These are phyloP conservation scores for Pseudomugil gertrudae DNA, from an alignment of 2,797 vertebrate genomes.

Conservation along the genomic window DNA sequence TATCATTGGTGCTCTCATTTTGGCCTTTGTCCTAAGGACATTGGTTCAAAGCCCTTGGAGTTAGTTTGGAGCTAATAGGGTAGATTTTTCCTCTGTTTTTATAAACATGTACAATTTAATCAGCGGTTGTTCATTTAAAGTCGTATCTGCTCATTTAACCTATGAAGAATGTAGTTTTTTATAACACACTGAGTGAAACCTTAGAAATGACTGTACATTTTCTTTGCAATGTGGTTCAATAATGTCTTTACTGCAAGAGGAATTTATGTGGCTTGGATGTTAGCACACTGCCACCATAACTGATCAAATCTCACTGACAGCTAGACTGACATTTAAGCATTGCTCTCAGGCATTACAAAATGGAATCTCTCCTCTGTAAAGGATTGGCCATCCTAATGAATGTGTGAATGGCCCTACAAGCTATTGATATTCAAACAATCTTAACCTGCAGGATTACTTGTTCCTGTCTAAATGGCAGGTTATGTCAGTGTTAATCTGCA, in stretches of 20 bases:
- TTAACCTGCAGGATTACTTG: constrained; percentile 65
- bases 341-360: constrained; percentile 47
- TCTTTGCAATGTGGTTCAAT: background rate
- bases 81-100: background rate
- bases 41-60: too few relatives aligned
- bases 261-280: constrained; percentile 43
- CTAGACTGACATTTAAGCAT: constrained; percentile 49
- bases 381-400: constrained; percentile 51
- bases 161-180: background rate
- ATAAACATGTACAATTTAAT: too few relatives aligned
- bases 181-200: background rate
- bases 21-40: background rate
- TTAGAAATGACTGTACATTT: background rate
- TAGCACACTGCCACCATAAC: constrained; percentile 31
- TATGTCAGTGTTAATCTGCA: constrained; percentile 70
- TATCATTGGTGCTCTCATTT: background rate
- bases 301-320: constrained; percentile 45
- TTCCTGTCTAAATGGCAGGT: constrained; percentile 67
- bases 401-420: constrained; percentile 50
- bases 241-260: constrained; percentile 29
- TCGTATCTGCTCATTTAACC: background rate
- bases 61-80: background rate
- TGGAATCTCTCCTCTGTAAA: constrained; percentile 34
- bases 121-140: too few relatives aligned
- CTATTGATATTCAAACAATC: constrained; percentile 70